phyloP scores from a whole-genome alignment of 2,113 vertebrate genomes.

The Pterophyllum scalare region DNA sequence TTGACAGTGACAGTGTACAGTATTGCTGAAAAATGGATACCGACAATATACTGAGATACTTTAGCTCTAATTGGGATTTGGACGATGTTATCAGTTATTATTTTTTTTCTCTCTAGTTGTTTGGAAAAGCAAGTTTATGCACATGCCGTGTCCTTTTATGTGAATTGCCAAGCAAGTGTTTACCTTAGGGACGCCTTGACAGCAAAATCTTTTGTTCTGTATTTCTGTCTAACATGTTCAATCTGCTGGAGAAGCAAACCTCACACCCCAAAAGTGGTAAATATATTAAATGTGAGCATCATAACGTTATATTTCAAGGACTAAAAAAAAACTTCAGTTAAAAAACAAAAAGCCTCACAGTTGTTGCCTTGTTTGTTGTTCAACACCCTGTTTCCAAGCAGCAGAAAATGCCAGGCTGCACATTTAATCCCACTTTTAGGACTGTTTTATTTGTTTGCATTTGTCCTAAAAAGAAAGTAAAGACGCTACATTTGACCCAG shows the following conservation, averaged over 20 bases:
- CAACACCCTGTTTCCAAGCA: slow-evolving; percentile 44
- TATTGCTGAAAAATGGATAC: background rate
- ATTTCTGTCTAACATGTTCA: slow-evolving; percentile 40
- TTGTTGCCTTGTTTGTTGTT: slow-evolving; percentile 25
- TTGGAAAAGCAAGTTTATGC: background rate
- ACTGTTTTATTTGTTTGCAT: background rate
- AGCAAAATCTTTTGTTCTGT: slow-evolving; percentile 14
- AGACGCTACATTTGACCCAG: background rate
- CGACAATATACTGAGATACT: background rate
- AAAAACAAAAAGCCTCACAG: background rate
- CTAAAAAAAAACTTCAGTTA: background rate
- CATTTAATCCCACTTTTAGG: background rate
- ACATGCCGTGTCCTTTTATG: slow-evolving; percentile 14
- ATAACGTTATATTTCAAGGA: background rate
- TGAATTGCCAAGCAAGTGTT: slow-evolving; percentile 39
- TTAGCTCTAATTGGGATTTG: background rate
- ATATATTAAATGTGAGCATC: background rate
- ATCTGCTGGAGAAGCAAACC: slow-evolving; percentile 29
- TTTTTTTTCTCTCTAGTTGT: background rate
- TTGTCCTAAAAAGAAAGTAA: background rate
- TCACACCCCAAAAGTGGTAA: background rate
- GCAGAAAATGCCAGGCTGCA: background rate
- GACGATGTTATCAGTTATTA: background rate
- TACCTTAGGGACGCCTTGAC: slow-evolving; percentile 4
- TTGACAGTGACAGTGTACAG: background rate